phyloP scores from a whole-genome alignment of 2,888 invertebrate species.

The Caenorhabditis zanzibari region DNA sequence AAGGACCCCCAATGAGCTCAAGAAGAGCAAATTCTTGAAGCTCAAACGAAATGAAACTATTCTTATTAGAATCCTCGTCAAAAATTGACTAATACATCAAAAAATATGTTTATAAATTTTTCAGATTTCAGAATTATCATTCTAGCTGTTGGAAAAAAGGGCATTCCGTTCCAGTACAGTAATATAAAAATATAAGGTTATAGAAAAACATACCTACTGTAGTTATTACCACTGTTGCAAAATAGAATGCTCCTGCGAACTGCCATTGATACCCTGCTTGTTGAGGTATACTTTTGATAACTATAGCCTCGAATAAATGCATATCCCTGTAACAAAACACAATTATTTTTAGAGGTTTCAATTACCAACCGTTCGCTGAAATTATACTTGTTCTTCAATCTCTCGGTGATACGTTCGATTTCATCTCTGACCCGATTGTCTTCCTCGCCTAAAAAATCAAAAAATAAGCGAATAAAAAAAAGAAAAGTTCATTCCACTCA shows the following conservation, averaged over 20 bases:
- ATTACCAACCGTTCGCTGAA: slow-evolving; percentile 88
- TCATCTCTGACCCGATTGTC: slow-evolving; percentile 56
- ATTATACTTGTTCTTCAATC: slow-evolving; percentile 93
- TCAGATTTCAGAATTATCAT: too few species aligned
- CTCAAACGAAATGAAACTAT: too few species aligned
- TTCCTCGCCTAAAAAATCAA: slow-evolving; percentile 51
- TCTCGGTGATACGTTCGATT: slow-evolving; percentile 80
- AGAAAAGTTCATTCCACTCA: too few species aligned
- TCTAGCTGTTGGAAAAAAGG: too few species aligned
- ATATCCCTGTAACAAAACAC: slow-evolving; percentile 88
- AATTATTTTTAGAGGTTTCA: background rate
- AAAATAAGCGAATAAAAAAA: too few species aligned
- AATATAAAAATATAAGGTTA: too few species aligned
- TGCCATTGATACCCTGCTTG: slow-evolving; percentile 99
- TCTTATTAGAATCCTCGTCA: too few species aligned
- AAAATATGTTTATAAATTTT: too few species aligned
- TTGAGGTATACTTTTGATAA: slow-evolving; percentile 96
- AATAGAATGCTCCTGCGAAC: slow-evolving; percentile 99
- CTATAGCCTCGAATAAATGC: slow-evolving; percentile 90
- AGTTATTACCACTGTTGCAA: slow-evolving; percentile 97
- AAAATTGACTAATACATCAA: too few species aligned
- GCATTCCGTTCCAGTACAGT: too few species aligned
- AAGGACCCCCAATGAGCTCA: too few species aligned
- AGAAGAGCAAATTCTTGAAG: too few species aligned
- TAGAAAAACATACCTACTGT: slow-evolving; percentile 90